Percentiles rank a stretch among this genome's conserved stretches.
Evolutionary conservation across 2,113 vertebrate genomes (phyloP).

Genomic region (Charadrius vociferus): DNA sequence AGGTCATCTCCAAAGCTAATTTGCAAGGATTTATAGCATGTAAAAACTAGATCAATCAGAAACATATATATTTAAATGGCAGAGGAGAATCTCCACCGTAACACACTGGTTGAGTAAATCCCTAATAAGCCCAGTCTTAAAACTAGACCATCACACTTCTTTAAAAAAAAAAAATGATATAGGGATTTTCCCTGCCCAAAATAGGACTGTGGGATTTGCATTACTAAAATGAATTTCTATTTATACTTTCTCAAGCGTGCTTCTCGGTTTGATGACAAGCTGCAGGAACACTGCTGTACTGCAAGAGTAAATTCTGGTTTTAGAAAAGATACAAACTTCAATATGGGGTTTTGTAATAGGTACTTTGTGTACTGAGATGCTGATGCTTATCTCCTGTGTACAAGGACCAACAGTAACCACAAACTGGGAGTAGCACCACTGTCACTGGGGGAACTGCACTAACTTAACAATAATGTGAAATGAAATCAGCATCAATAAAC

Average conservation of each 20-base stretch:
- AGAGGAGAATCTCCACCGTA: not conserved
- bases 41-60: conserved; percentile 2
- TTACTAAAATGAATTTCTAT: conserved; percentile 62
- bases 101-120: not conserved
- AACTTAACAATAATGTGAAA: not conserved
- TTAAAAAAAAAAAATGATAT: not conserved
- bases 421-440: not conserved
- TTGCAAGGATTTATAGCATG: conserved; percentile 22
- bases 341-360: not conserved
- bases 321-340: not conserved
- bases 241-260: conserved; percentile 21
- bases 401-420: not conserved
- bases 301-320: not conserved
- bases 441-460: not conserved
- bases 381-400: not conserved
- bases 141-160: not conserved
- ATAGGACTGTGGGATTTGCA: conserved; percentile 49
- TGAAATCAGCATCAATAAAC: not conserved
- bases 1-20: conserved; percentile 11
- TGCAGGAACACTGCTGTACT: not conserved
- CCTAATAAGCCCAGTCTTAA: not conserved
- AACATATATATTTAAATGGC: not conserved
- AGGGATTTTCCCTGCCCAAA: conserved; percentile 56
- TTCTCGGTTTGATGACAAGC: conserved; percentile 21
- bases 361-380: not conserved